A percentile compares a stretch with the other conserved stretches of the same genome.
Evolutionary conservation across 2,113 vertebrate species (phyloP).

Genomic region (Microcebus lehilahytsara): DNA sequence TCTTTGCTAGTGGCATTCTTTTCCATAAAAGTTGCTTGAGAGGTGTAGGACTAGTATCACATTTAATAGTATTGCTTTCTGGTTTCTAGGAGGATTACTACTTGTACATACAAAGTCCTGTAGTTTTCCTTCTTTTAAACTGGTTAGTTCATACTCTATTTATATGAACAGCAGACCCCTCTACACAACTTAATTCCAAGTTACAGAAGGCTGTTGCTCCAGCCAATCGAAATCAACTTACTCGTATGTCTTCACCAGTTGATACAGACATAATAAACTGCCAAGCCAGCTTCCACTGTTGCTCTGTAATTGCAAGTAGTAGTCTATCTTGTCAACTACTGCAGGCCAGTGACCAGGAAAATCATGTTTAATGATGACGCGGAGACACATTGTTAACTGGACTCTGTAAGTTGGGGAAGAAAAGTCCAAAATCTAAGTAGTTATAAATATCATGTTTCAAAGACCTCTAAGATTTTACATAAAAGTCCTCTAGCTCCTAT

Average conservation of each 20-base stretch:
- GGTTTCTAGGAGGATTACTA: neutral
- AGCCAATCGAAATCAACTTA: constrained; percentile 84
- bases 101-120: neutral
- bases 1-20: neutral
- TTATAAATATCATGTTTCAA: neutral
- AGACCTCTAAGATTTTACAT: neutral
- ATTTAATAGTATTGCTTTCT: neutral
- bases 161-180: neutral
- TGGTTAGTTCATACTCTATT: neutral
- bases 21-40: neutral
- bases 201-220: neutral
- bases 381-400: constrained; percentile 96
- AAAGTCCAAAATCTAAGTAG: constrained; percentile 35
- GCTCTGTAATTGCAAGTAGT: constrained; percentile 94
- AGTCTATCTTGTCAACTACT: constrained; percentile 93
- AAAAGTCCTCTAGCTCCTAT: neutral
- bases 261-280: constrained; percentile 95
- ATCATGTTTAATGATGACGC: constrained; percentile 96
- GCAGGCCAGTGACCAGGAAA: constrained; percentile 97
- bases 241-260: constrained; percentile 98
- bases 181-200: neutral
- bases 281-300: constrained; percentile 94
- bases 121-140: neutral
- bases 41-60: neutral
- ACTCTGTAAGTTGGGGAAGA: constrained; percentile 80